Evolutionary conservation across 2,797 vertebrate species (phyloP).

Genomic region (Monodelphis domestica): DNA sequence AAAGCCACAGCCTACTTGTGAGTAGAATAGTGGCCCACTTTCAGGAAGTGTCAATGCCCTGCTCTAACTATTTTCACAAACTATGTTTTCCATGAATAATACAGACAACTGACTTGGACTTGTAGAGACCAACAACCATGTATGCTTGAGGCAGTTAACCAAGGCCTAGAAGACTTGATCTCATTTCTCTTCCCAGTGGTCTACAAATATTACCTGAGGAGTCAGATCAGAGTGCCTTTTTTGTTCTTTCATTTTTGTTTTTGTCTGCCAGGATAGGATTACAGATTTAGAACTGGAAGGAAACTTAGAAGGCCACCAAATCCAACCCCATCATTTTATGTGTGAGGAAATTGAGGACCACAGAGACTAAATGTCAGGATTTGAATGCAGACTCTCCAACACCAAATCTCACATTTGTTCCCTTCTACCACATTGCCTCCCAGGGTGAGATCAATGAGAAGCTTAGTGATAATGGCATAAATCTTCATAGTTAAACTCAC

Average conservation of each 20-base stretch:
- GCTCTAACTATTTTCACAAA: neutral
- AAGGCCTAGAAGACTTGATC: neutral
- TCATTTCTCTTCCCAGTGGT: neutral
- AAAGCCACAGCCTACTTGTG: neutral
- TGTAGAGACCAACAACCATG: neutral
- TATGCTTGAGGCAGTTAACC: neutral
- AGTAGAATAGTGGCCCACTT: neutral
- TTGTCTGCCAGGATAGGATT: neutral
- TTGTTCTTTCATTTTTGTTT: neutral
- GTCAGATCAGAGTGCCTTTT: neutral
- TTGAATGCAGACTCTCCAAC: neutral
- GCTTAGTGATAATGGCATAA: neutral
- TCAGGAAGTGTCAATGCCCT: neutral
- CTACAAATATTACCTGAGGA: neutral
- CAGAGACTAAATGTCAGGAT: neutral
- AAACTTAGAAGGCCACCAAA: neutral
- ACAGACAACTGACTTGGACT: neutral
- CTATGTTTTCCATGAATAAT: neutral
- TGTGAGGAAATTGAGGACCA: neutral
- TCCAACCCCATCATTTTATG: neutral
- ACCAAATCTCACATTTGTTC: neutral
- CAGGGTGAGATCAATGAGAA: neutral
- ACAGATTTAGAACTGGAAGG: neutral
- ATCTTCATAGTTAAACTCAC: neutral
- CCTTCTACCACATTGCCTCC: neutral